phyloP scores from a whole-genome alignment of 2,113 vertebrate species.

The Tenebrosternarchus preto region DNA sequence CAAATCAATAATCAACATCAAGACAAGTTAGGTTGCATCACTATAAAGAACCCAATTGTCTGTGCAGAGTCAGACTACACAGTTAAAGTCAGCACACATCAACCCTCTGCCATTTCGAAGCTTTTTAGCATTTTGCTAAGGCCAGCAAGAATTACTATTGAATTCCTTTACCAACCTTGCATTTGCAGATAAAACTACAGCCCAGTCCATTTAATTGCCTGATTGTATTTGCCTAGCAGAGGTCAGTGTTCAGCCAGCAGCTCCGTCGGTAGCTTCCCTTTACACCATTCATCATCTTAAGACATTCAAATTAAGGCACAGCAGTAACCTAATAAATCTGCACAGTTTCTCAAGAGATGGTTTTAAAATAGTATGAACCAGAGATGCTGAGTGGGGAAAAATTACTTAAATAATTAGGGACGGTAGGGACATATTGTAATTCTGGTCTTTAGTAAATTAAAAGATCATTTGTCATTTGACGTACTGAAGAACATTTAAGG shows the following conservation, averaged over 20 bases:
- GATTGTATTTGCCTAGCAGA: background rate
- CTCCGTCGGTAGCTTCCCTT: background rate
- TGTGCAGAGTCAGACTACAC: too few species aligned
- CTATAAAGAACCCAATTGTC: too few species aligned
- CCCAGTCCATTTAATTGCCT: background rate
- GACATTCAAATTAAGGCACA: background rate
- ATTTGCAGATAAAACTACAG: conserved; percentile 2
- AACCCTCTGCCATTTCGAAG: background rate
- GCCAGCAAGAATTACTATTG: background rate
- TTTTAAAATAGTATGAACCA: too few species aligned
- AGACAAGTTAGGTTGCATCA: too few species aligned
- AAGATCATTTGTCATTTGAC: too few species aligned
- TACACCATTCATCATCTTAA: background rate
- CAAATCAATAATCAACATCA: too few species aligned
- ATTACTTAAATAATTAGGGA: too few species aligned
- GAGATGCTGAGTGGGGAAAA: too few species aligned
- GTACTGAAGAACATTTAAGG: too few species aligned
- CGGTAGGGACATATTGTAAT: too few species aligned
- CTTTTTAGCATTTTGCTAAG: background rate
- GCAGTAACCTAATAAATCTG: background rate
- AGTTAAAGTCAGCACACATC: background rate
- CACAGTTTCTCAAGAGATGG: too few species aligned
- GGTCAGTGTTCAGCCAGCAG: background rate
- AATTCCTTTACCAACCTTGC: background rate
- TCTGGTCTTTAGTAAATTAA: too few species aligned